phyloP scores from a whole-genome alignment of 2,888 invertebrate genomes.

The Choreutis nemorana region DNA sequence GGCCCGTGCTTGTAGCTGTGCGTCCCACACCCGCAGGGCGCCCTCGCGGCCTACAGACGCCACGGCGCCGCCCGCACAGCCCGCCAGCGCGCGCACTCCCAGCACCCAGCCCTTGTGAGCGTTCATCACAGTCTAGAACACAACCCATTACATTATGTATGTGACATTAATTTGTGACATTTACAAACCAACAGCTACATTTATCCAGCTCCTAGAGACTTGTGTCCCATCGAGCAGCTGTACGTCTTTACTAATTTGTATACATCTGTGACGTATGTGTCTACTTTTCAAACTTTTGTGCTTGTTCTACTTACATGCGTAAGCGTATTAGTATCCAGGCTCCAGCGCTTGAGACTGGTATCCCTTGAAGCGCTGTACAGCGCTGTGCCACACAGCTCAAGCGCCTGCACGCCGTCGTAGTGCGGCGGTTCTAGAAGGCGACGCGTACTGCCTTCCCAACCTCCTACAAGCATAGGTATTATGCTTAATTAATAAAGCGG shows the following conservation, averaged over 20 bases:
- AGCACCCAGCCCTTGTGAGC: conserved; percentile 91
- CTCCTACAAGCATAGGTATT: conserved; percentile 22
- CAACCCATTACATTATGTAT: not conserved
- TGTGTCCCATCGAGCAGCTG: not conserved
- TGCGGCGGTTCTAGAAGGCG: conserved; percentile 83
- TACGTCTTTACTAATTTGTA: not conserved
- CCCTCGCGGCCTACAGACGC: conserved; percentile 82
- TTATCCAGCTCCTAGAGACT: not conserved
- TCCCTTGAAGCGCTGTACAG: conserved; percentile 88
- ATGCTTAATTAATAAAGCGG: too few species aligned
- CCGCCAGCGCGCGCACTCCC: conserved; percentile 61
- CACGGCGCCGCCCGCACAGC: conserved; percentile 45
- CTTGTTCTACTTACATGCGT: conserved; percentile 52
- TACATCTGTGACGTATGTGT: not conserved
- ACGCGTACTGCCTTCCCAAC: conserved; percentile 58
- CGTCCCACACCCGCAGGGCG: conserved; percentile 78
- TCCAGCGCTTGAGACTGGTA: conserved; percentile 88
- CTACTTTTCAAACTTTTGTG: not conserved
- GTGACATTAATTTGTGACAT: not conserved
- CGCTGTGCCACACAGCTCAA: conserved; percentile 70
- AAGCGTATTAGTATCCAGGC: conserved; percentile 66
- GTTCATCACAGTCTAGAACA: conserved; percentile 69
- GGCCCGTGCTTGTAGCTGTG: conserved; percentile 65
- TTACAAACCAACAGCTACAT: not conserved
- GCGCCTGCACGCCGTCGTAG: conserved; percentile 88